phyloP scores from a whole-genome alignment of 92 coral and sea anemone genomes.

The Zoanthus sociatus region DNA sequence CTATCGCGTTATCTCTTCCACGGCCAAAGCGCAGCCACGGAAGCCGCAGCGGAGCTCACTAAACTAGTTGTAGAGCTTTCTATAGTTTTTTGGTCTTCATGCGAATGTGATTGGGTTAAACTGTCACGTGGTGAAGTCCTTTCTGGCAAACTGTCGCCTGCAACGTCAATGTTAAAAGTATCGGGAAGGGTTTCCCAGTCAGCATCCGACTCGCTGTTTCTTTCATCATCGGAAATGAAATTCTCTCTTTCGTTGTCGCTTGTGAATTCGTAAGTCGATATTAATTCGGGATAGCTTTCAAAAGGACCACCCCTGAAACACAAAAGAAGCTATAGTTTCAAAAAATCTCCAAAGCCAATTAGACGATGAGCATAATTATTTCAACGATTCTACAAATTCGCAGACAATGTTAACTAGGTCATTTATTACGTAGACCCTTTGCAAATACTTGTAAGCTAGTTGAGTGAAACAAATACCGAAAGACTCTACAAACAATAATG shows the following conservation, averaged over 20 bases:
- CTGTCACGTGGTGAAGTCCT: conserved; percentile 52
- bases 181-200: conserved; percentile 93
- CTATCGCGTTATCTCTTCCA: conserved; percentile 76
- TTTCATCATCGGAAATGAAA: conserved; percentile 67
- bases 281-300: conserved; percentile 82
- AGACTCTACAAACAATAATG: too few species aligned
- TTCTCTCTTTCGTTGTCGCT: conserved; percentile 58
- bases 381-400: too few species aligned
- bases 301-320: conserved; percentile 76
- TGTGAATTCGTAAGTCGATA: conserved; percentile 67
- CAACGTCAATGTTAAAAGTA: conserved; percentile 57
- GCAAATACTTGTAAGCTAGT: too few species aligned
- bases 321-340: not conserved
- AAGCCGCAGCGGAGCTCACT: conserved; percentile 95
- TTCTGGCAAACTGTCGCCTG: conserved; percentile 53
- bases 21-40: conserved; percentile 97
- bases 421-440: too few species aligned
- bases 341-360: not conserved
- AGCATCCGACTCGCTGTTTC: conserved; percentile 85
- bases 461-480: too few species aligned
- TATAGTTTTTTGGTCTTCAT: conserved; percentile 52
- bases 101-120: conserved; percentile 33
- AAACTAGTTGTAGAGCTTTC: conserved; percentile 79
- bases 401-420: too few species aligned
- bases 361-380: too few species aligned